Evolutionary conservation across 2,797 vertebrate species (phyloP).

Genomic region (Gymnopithys bicolor): DNA sequence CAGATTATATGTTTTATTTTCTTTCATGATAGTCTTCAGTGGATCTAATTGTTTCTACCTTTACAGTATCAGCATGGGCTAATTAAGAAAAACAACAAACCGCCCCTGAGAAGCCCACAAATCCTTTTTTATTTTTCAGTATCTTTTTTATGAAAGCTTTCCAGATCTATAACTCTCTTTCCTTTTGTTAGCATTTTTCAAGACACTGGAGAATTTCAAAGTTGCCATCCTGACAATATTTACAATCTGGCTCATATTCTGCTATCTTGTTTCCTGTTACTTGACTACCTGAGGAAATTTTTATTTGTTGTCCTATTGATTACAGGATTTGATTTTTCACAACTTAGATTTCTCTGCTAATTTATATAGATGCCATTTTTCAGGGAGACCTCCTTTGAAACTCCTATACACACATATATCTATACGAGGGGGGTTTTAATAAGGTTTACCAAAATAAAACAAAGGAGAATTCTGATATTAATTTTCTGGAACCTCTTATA

Average conservation of each 20-base stretch:
- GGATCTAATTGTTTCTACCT: background rate
- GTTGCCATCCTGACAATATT: background rate
- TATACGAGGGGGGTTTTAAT: background rate
- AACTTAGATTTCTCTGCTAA: background rate
- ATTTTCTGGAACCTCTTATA: background rate
- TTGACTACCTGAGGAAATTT: background rate
- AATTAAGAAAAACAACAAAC: background rate
- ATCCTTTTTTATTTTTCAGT: background rate
- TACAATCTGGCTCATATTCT: background rate
- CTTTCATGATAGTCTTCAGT: background rate
- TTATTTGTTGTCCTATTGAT: background rate
- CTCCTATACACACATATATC: fast-evolving
- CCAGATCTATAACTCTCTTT: background rate
- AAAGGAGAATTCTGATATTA: background rate
- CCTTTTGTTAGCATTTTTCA: background rate
- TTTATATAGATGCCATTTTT: background rate
- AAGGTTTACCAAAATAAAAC: background rate
- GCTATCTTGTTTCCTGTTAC: background rate
- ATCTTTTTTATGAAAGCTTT: background rate
- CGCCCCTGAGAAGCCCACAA: background rate
- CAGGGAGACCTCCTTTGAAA: background rate
- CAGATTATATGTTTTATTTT: background rate
- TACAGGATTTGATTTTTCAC: background rate
- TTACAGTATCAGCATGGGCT: background rate
- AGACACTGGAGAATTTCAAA: background rate